These are phyloP conservation scores for Andinoacara biseriatus DNA, from an alignment of 2,113 vertebrate species.

Conservation along the genomic window DNA sequence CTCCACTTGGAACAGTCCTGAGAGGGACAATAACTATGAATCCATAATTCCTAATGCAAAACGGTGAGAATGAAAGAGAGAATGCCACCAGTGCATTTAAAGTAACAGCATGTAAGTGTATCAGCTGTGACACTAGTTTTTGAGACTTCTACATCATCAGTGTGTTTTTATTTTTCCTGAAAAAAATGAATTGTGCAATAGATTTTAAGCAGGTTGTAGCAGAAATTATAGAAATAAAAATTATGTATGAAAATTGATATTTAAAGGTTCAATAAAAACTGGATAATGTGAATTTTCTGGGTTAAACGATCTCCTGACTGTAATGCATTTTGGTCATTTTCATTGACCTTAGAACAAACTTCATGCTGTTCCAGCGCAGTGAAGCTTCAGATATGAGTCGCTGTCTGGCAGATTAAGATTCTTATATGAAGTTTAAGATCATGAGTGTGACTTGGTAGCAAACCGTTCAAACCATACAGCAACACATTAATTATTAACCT, in stretches of 20 bases:
- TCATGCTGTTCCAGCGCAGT: background rate
- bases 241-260: too few relatives aligned
- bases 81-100: background rate
- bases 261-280: too few relatives aligned
- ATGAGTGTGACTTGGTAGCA: background rate
- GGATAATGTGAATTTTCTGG: too few relatives aligned
- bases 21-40: background rate
- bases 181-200: too few relatives aligned
- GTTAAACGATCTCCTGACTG: background rate
- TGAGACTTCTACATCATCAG: too few relatives aligned
- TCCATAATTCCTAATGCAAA: background rate
- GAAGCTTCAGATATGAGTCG: background rate
- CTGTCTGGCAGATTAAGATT: background rate
- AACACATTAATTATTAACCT: too few relatives aligned
- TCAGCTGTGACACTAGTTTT: too few relatives aligned
- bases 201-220: too few relatives aligned
- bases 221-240: too few relatives aligned
- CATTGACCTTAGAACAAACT: background rate
- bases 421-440: background rate
- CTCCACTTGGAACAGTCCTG: background rate
- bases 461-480: too few relatives aligned
- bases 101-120: too few relatives aligned
- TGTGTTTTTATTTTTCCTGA: too few relatives aligned
- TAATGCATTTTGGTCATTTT: background rate
- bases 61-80: background rate